Percentiles rank a stretch among this genome's conserved stretches.
phyloP scores from a whole-genome alignment of 1,140 invertebrate genomes.

The Drosophila lowei region DNA sequence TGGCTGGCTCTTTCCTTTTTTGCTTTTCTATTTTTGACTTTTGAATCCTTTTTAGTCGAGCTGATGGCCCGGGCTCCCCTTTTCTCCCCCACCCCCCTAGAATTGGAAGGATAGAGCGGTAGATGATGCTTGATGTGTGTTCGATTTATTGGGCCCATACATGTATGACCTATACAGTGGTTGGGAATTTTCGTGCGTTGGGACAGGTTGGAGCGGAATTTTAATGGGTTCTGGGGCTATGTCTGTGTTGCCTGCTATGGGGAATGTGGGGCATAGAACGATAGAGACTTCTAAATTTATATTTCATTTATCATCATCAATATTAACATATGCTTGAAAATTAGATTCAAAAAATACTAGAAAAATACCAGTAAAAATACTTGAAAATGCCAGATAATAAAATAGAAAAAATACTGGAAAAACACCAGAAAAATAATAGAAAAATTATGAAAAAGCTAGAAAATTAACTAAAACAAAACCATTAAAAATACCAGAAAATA shows the following conservation, averaged over 20 bases:
- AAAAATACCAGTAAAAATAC: too few relatives aligned
- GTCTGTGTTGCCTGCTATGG: background rate
- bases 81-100: constrained; percentile 2
- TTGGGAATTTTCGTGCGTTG: constrained; percentile 30
- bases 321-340: too few relatives aligned
- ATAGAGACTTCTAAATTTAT: too few relatives aligned
- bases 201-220: constrained; percentile 44
- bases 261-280: background rate
- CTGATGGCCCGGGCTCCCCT: constrained; percentile 37
- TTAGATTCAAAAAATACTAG: too few relatives aligned
- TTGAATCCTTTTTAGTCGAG: constrained; percentile 55
- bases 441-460: too few relatives aligned
- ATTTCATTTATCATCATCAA: background rate
- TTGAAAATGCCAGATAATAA: too few relatives aligned
- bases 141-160: constrained; percentile 62
- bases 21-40: constrained; percentile 55
- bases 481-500: too few relatives aligned
- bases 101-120: background rate
- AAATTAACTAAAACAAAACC: too few relatives aligned
- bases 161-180: background rate
- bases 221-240: constrained; percentile 13
- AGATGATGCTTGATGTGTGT: constrained; percentile 13
- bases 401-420: too few relatives aligned
- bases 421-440: too few relatives aligned
- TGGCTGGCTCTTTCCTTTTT: constrained; percentile 17